A percentile compares a stretch with the other conserved stretches of the same genome.
Evolutionary conservation across 2,888 invertebrate species (phyloP).

Genomic region (Dicyrtomina minuta): DNA sequence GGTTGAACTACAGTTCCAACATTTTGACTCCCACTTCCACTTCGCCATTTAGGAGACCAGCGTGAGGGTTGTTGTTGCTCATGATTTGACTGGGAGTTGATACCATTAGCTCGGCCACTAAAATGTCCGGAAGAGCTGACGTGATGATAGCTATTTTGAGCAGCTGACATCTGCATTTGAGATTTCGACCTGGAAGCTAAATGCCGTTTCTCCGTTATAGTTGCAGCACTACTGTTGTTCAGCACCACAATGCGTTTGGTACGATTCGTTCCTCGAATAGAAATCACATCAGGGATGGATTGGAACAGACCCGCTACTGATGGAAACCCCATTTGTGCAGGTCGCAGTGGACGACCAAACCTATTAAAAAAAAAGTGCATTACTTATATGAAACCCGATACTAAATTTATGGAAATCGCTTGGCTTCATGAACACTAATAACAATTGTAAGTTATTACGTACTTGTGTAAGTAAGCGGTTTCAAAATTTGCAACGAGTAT

Average conservation of each 20-base stretch:
- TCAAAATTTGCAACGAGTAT: conserved; percentile 59
- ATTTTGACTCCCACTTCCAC: no score
- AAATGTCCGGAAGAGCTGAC: background rate
- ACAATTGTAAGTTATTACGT: conserved; percentile 27
- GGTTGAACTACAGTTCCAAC: background rate
- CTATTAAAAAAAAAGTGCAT: conserved; percentile 33
- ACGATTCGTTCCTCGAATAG: conserved; percentile 58
- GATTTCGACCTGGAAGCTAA: background rate
- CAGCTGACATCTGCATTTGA: background rate
- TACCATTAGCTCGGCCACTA: background rate
- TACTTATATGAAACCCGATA: conserved; percentile 2
- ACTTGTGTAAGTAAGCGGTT: conserved; percentile 56
- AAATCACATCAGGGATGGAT: conserved; percentile 62
- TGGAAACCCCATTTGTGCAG: conserved; percentile 61
- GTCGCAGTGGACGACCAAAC: conserved; percentile 59
- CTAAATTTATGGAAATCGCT: background rate
- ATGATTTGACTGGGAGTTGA: background rate
- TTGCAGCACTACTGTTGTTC: conserved; percentile 55
- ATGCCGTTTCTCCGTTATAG: background rate
- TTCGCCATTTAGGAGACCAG: conserved; percentile 33
- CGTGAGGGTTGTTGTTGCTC: background rate
- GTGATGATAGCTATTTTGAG: background rate
- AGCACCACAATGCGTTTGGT: conserved; percentile 59
- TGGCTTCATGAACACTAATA: background rate
- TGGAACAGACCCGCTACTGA: conserved; percentile 61